A percentile compares a stretch with the other conserved stretches of the same genome.
Conservation (phyloP, 2,888 invertebrate species). For the Rotaria sp. region DNA sequence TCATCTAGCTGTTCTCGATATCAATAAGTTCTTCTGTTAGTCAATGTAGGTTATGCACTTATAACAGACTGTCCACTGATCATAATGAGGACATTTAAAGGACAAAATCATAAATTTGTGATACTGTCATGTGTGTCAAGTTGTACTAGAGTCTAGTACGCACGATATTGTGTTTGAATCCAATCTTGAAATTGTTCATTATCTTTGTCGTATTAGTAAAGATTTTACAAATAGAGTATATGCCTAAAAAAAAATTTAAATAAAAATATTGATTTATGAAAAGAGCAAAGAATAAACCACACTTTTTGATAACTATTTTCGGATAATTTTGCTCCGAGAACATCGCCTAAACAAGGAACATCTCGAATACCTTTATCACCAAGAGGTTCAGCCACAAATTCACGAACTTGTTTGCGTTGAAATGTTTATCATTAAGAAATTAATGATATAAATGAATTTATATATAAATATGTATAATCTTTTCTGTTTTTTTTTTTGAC, state of each 20-base stretch:
- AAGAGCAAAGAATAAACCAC: background rate
- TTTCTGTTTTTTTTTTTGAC: background rate
- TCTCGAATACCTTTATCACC: conserved; percentile 10
- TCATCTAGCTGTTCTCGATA: too few relatives aligned
- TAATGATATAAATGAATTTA: background rate
- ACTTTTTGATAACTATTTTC: conserved; percentile 1
- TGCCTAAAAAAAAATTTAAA: background rate
- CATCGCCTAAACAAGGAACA: conserved; percentile 13
- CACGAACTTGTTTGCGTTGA: conserved; percentile 23
- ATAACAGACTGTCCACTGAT: too few relatives aligned
- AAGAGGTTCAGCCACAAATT: conserved; percentile 24
- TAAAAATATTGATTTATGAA: background rate
- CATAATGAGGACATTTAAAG: too few relatives aligned
- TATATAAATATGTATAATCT: background rate
- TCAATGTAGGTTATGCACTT: too few relatives aligned
- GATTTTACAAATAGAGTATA: conserved; percentile 13
- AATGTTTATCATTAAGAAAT: background rate
- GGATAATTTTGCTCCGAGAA: background rate
- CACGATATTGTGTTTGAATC: conserved; percentile 16
- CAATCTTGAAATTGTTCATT: conserved; percentile 19
- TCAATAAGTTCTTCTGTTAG: too few relatives aligned
- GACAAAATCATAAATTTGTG: too few relatives aligned
- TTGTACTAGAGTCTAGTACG: too few relatives aligned
- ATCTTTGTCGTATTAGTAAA: background rate
- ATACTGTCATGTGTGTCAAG: too few relatives aligned